Evolutionary conservation across 2,888 invertebrate species (phyloP).

Genomic region (Spilarctia lutea): DNA sequence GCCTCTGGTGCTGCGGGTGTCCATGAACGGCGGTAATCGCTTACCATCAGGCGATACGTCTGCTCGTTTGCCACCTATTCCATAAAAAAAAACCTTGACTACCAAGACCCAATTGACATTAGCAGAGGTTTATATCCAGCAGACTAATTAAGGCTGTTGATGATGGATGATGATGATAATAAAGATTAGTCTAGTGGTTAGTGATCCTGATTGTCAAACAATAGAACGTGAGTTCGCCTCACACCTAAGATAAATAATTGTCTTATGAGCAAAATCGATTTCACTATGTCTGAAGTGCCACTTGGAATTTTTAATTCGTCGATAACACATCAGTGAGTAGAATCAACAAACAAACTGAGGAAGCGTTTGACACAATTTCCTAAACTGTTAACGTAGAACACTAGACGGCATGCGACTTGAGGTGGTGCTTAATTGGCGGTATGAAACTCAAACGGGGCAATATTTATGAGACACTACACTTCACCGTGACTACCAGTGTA

Average conservation of each 20-base stretch:
- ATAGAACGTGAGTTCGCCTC: not conserved
- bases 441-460: not conserved
- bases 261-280: not conserved
- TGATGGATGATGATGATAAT: too few relatives aligned
- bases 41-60: too few relatives aligned
- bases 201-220: not conserved
- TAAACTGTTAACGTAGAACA: not conserved
- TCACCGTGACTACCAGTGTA: not conserved
- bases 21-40: too few relatives aligned
- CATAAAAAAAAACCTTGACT: not conserved
- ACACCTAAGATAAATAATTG: not conserved
- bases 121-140: too few relatives aligned
- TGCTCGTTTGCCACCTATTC: too few relatives aligned
- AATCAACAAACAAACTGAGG: not conserved
- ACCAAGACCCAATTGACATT: too few relatives aligned
- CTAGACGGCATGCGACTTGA: not conserved
- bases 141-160: too few relatives aligned
- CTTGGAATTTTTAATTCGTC: too few relatives aligned
- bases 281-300: too few relatives aligned
- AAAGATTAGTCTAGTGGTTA: not conserved
- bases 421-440: not conserved
- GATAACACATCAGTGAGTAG: not conserved
- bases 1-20: too few relatives aligned
- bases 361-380: not conserved
- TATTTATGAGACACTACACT: not conserved